A percentile compares a stretch with the other conserved stretches of the same genome.
Evolutionary conservation across 2,797 vertebrate genomes (phyloP).

Genomic region (Sternarchorhynchus goeldii): DNA sequence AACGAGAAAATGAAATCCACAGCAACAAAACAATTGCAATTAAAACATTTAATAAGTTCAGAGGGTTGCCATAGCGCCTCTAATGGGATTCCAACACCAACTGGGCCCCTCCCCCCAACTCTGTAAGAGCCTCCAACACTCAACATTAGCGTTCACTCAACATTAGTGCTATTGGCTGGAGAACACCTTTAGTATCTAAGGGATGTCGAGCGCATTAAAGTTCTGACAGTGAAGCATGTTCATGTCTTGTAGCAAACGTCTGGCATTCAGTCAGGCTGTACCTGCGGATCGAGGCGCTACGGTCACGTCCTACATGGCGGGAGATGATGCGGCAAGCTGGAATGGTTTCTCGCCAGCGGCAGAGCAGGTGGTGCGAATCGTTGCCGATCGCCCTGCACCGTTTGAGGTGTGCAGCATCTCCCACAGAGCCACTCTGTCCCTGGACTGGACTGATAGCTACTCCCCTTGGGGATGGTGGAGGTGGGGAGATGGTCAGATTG

Average conservation of each 20-base stretch:
- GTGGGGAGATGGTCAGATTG: not conserved
- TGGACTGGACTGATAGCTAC: not conserved
- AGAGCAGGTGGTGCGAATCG: too few species aligned
- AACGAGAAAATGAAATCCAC: too few species aligned
- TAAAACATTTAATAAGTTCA: too few species aligned
- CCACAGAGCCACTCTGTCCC: not conserved
- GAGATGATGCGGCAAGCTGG: too few species aligned
- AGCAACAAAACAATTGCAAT: too few species aligned
- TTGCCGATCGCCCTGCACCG: too few species aligned
- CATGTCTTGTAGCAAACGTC: not conserved
- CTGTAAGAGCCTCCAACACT: not conserved
- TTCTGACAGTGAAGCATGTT: not conserved
- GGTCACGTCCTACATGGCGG: not conserved
- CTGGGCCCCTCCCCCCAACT: not conserved
- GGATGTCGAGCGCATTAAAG: not conserved
- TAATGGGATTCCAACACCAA: too few species aligned
- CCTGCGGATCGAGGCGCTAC: not conserved
- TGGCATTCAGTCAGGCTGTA: not conserved
- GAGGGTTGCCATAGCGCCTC: too few species aligned
- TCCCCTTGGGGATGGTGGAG: not conserved
- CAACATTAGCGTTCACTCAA: not conserved
- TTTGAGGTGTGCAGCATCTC: too few species aligned
- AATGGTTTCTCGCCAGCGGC: too few species aligned
- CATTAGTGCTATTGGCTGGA: not conserved
- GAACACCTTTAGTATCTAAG: not conserved